Percentiles rank a stretch among this genome's conserved stretches.
Evolutionary conservation across 2,888 invertebrate genomes (phyloP).

Genomic region (Rosalia funebris): DNA sequence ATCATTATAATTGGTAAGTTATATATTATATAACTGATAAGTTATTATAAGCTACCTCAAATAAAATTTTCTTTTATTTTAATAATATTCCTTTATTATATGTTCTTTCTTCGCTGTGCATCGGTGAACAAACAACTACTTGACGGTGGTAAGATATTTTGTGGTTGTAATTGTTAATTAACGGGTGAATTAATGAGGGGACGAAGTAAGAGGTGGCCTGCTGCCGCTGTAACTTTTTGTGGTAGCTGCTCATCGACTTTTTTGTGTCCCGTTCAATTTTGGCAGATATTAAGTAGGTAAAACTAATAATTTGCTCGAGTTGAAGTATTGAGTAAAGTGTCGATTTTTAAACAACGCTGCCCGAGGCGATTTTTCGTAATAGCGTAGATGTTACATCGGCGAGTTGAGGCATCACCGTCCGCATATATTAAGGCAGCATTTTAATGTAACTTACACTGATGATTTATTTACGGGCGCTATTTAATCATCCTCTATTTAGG

Average conservation of each 20-base stretch:
- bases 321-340: conserved; percentile 43
- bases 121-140: no score
- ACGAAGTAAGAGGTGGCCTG: not conserved
- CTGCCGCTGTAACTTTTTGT: conserved; percentile 1
- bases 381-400: conserved; percentile 42
- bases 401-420: conserved; percentile 52
- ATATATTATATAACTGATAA: no score
- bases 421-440: conserved; percentile 61
- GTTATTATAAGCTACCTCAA: no score
- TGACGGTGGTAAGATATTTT: no score
- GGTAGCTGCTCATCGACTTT: conserved; percentile 6
- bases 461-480: conserved; percentile 61
- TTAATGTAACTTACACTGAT: conserved; percentile 60
- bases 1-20: no score
- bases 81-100: no score
- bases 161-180: no score
- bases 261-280: conserved; percentile 6
- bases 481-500: conserved; percentile 63
- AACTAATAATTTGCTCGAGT: conserved; percentile 22
- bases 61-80: no score
- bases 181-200: no score
- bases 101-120: no score
- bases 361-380: conserved; percentile 45
- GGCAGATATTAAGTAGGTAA: conserved; percentile 24
- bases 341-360: conserved; percentile 50